Base-by-base conservation (phyloP, 2,888 invertebrate species). In the Melangyna quadrimaculata region DNA sequence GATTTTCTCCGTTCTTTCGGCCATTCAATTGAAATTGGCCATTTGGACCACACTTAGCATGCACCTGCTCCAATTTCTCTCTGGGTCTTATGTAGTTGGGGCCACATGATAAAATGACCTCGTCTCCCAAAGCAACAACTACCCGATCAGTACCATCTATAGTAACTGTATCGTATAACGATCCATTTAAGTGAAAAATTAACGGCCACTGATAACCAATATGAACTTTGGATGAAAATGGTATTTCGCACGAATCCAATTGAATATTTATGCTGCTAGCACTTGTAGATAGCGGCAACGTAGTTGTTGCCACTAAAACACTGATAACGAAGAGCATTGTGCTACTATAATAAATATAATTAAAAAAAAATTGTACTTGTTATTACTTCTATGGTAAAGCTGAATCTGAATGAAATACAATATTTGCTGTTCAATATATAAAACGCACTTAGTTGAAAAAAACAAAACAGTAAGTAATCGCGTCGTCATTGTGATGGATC, bases 121-220 rank as follows among this genome's bases (percentile, higher is more conserved):
- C 87, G 7, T 83, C 87, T 1, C 73, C 87, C 48, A 63, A 57
- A 3, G 55, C 17, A 17, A 88, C 74, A 0, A 65, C 19, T n/a
- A 83, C 83, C 48, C 65, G 70, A 69, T 82, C 53, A 0, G 29
- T 22, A 17, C 77, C 78, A 27, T 84, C 61, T 3, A 80, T 24
- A 4, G 2, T 51, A 12, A 69, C 61, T 3, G 87, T 86, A 0
- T 67, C 74, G 40, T 88, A 81, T 1, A 88, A 43, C 8, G 87
- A 63, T 17, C 88, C 88, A 69, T 87, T 82, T 24, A 48, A 14
- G 19, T 71, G 80, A 53, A 87, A 88, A 35, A 88, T 69, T 53
- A 88, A 48, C n/a, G 88, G 88, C 88, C 88, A 88, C 48, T 88
- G 88, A 17, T 87, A 77, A 32, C 83, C 78, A 74, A 87, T 87